A percentile compares a stretch with the other conserved stretches of the same genome.
Conservation (phyloP, 2,888 invertebrate species). For the Drosophila borealis region DNA sequence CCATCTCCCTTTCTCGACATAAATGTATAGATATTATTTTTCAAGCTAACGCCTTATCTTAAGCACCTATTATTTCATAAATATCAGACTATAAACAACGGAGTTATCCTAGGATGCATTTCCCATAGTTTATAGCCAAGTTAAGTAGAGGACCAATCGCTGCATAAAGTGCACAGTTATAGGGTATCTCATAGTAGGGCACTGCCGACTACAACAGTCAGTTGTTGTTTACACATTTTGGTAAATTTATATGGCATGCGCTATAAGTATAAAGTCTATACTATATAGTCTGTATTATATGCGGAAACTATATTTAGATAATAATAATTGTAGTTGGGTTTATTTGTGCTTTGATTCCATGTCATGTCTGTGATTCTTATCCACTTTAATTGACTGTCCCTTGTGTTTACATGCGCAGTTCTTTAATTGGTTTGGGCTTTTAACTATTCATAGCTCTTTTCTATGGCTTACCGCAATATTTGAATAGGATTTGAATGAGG, state of each 20-base stretch:
- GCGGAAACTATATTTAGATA: constrained; percentile 4
- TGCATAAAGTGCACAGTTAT: too few species aligned
- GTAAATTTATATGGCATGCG: constrained; percentile 12
- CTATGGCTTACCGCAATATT: not conserved
- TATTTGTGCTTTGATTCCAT: constrained; percentile 14
- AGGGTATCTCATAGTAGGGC: too few species aligned
- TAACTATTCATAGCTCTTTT: constrained; percentile 8
- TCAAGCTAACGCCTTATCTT: too few species aligned
- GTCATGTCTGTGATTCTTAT: constrained; percentile 44
- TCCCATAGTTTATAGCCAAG: too few species aligned
- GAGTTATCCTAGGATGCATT: too few species aligned
- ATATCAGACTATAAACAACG: too few species aligned
- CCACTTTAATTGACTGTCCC: constrained; percentile 20
- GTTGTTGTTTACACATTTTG: constrained; percentile 49
- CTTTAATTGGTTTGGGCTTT: constrained; percentile 27
- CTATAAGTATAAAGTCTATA: constrained; percentile 3
- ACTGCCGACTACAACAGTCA: too few species aligned
- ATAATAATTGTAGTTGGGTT: constrained; percentile 18
- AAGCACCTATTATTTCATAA: too few species aligned
- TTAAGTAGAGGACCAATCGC: too few species aligned
- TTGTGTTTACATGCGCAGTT: constrained; percentile 33
- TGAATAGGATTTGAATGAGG: not conserved
- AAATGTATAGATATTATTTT: too few species aligned
- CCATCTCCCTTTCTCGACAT: too few species aligned
- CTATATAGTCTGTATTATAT: not conserved